Evolutionary conservation across 2,113 vertebrate species (phyloP).

Genomic region (Paedocypris sp.): DNA sequence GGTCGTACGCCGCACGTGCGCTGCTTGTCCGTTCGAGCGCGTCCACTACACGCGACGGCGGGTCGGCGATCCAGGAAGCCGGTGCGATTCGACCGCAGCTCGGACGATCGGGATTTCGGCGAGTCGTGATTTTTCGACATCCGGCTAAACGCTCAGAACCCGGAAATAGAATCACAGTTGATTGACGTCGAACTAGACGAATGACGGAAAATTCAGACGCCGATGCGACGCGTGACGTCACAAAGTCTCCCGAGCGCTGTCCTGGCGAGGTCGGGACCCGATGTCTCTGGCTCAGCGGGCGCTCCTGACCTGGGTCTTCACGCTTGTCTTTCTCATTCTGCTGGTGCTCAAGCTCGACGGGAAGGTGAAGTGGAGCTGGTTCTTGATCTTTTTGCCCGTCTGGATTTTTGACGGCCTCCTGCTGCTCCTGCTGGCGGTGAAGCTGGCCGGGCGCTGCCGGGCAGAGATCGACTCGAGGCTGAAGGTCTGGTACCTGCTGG

Average conservation of each 20-base stretch:
- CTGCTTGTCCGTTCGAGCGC: too few species aligned
- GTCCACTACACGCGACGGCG: too few species aligned
- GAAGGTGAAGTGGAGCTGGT: slow-evolving; percentile 93
- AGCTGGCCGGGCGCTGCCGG: slow-evolving; percentile 86
- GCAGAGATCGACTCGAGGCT: slow-evolving; percentile 81
- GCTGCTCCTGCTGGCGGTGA: slow-evolving; percentile 82
- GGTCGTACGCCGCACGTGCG: too few species aligned
- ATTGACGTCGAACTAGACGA: too few species aligned
- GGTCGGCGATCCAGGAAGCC: too few species aligned
- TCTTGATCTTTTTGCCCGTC: slow-evolving; percentile 87
- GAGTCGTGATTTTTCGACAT: slow-evolving; percentile 13
- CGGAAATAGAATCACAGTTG: slow-evolving; percentile 7
- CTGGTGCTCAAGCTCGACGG: slow-evolving; percentile 89
- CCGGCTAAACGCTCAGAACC: slow-evolving; percentile 39
- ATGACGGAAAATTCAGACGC: too few species aligned
- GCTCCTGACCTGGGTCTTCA: slow-evolving; percentile 88
- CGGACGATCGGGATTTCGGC: not conserved
- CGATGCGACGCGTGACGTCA: not conserved
- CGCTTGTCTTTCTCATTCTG: slow-evolving; percentile 86
- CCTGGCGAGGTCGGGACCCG: slow-evolving; percentile 47
- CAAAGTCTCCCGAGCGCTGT: not conserved
- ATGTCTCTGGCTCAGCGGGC: slow-evolving; percentile 95
- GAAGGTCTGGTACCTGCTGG: slow-evolving; percentile 80
- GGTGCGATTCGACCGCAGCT: not conserved
- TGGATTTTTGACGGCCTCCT: slow-evolving; percentile 93